Conservation (phyloP, 2,888 invertebrate species). For the Myathropa florea region DNA sequence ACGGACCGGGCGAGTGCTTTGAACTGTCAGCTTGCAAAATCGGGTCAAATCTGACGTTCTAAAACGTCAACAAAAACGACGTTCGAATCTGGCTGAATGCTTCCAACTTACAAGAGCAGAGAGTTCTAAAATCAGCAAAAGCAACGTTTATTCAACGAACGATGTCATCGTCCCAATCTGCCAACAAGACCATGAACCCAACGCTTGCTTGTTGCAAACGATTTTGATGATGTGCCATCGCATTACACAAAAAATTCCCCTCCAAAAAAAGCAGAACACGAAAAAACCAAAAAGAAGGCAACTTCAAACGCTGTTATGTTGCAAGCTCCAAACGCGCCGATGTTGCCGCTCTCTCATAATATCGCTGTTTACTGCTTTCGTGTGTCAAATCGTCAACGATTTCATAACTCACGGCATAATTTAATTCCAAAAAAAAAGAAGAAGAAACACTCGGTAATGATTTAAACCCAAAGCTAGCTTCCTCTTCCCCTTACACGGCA, state of each 20-base stretch:
- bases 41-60: too few relatives aligned
- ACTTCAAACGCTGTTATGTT: slow-evolving; percentile 21
- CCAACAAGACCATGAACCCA: slow-evolving; percentile 47
- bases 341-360: slow-evolving; percentile 22
- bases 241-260: slow-evolving; percentile 19
- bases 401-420: slow-evolving; percentile 53
- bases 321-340: slow-evolving; percentile 7
- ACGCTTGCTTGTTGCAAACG: slow-evolving; percentile 25
- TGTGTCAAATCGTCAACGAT: slow-evolving; percentile 51
- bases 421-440: slow-evolving; percentile 37
- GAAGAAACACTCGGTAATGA: neutral
- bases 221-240: slow-evolving; percentile 14
- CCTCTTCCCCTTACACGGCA: slow-evolving; percentile 25
- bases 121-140: too few relatives aligned
- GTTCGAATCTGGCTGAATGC: too few relatives aligned
- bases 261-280: neutral
- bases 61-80: too few relatives aligned
- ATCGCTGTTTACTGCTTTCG: slow-evolving; percentile 37
- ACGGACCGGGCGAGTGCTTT: too few relatives aligned
- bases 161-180: slow-evolving; percentile 50
- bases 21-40: too few relatives aligned
- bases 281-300: neutral
- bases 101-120: too few relatives aligned
- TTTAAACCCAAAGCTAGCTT: slow-evolving; percentile 26
- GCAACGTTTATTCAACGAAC: too few relatives aligned